These are phyloP conservation scores for Harmothoe impar DNA, from an alignment of 2,888 invertebrate species.

Conservation along the genomic window DNA sequence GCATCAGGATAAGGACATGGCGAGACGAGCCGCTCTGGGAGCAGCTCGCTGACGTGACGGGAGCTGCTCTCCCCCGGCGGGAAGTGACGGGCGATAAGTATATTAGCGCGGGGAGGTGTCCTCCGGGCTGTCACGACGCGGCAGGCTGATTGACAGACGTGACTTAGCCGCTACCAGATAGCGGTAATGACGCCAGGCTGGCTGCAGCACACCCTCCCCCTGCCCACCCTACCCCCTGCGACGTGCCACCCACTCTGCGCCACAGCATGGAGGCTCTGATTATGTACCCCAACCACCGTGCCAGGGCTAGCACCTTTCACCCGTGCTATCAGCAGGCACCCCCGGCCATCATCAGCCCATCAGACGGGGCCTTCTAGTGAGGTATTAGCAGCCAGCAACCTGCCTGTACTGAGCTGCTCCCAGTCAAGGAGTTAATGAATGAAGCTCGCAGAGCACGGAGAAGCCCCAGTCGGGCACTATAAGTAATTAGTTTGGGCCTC, in stretches of 20 bases:
- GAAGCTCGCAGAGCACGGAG: neutral
- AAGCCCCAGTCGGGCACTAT: neutral
- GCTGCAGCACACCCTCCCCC: neutral
- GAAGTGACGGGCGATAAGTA: neutral
- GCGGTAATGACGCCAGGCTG: slow-evolving; percentile 29
- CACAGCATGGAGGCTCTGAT: neutral
- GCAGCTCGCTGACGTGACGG: slow-evolving; percentile 1
- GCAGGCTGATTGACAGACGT: neutral
- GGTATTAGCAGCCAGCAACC: slow-evolving; percentile 21
- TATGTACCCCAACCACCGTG: neutral
- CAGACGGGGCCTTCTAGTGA: neutral
- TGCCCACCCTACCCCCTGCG: neutral
- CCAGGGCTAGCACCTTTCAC: slow-evolving; percentile 28
- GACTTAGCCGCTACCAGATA: slow-evolving; percentile 40
- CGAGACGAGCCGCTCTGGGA: neutral
- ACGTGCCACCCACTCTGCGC: neutral
- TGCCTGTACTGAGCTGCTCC: neutral
- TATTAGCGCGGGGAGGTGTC: slow-evolving; percentile 31
- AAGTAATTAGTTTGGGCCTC: slow-evolving; percentile 49
- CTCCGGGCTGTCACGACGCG: slow-evolving; percentile 11
- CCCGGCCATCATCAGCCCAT: slow-evolving; percentile 26
- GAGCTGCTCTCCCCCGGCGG: neutral
- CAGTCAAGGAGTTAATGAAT: slow-evolving; percentile 47
- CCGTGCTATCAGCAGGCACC: slow-evolving; percentile 30
- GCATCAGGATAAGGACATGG: neutral